These are phyloP conservation scores for Orthosia incerta DNA, from an alignment of 2,888 invertebrate genomes.

Conservation along the genomic window DNA sequence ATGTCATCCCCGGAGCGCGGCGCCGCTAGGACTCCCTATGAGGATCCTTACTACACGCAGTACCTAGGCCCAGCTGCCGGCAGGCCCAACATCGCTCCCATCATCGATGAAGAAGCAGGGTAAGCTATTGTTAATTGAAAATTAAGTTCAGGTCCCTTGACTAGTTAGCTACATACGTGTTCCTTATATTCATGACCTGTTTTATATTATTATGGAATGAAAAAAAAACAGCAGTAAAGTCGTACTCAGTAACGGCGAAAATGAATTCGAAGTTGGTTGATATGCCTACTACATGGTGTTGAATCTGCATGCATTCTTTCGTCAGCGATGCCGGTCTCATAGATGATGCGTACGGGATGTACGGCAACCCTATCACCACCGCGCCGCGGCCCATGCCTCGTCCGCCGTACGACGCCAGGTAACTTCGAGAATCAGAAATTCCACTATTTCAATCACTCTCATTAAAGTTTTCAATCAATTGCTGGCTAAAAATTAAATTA, in stretches of 20 bases:
- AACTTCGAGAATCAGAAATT: slow-evolving; percentile 53
- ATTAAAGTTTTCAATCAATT: neutral
- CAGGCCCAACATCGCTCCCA: slow-evolving; percentile 94
- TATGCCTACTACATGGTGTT: slow-evolving; percentile 1
- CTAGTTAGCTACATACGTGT: neutral
- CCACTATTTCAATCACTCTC: neutral
- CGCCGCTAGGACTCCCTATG: slow-evolving; percentile 93
- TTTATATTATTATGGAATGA: neutral
- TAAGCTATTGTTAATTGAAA: slow-evolving; percentile 74
- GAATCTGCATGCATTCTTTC: slow-evolving; percentile 23
- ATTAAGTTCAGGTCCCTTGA: neutral
- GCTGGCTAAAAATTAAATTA: neutral
- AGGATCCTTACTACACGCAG: slow-evolving; percentile 97
- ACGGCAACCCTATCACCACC: slow-evolving; percentile 79
- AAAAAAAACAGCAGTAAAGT: neutral
- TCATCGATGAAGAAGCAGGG: slow-evolving; percentile 97
- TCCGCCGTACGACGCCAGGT: slow-evolving; percentile 85
- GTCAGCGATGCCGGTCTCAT: slow-evolving; percentile 83
- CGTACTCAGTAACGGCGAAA: neutral
- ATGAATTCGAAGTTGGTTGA: neutral
- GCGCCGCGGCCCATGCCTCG: slow-evolving; percentile 86
- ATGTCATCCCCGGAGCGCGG: slow-evolving; percentile 97
- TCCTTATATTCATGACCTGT: neutral
- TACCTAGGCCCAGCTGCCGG: slow-evolving; percentile 93
- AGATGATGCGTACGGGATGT: slow-evolving; percentile 86